phyloP scores from a whole-genome alignment of 2,888 invertebrate genomes.

The Rhogogaster chlorosoma region DNA sequence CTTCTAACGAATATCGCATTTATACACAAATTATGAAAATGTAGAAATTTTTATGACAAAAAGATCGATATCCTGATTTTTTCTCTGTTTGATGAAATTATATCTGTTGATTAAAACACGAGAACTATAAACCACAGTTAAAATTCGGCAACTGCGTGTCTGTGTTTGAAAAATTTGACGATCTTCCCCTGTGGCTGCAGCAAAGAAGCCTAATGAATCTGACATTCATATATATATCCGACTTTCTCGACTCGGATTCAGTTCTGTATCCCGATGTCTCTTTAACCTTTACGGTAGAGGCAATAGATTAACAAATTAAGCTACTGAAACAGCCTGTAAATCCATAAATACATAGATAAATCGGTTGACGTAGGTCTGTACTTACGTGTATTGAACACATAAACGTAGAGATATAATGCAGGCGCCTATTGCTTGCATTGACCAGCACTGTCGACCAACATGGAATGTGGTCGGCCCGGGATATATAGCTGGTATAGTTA shows the following conservation, averaged over 20 bases:
- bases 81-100: too few species aligned
- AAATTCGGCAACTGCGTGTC: too few species aligned
- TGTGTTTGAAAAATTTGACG: neutral
- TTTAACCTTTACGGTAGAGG: neutral
- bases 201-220: neutral
- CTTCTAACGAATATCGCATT: neutral
- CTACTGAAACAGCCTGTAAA: neutral
- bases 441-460: conserved; percentile 57
- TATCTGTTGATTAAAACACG: too few species aligned
- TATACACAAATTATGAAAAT: neutral
- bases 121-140: too few species aligned
- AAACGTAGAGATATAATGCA: conserved; percentile 23
- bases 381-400: neutral
- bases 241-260: neutral
- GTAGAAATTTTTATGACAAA: neutral
- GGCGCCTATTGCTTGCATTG: conserved; percentile 12
- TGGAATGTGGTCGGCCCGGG: conserved; percentile 75
- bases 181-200: neutral
- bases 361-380: neutral
- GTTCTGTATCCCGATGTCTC: neutral
- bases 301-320: neutral
- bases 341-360: neutral
- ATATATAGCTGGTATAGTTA: conserved; percentile 53
- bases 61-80: too few species aligned
- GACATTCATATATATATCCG: neutral